phyloP scores from a whole-genome alignment of 2,113 vertebrate species.

The Euleptes europaea region DNA sequence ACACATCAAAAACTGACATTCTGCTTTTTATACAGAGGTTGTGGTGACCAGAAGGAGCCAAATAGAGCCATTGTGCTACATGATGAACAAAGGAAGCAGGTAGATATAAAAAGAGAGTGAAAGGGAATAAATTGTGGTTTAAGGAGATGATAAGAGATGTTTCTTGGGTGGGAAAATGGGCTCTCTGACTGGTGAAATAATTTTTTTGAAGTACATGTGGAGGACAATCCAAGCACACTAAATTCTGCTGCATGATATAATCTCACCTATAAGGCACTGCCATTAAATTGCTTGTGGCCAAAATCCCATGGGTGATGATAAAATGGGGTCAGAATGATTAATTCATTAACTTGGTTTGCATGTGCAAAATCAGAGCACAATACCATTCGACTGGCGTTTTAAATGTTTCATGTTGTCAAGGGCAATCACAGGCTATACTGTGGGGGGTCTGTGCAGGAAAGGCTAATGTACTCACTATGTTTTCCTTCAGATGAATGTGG shows the following conservation, averaged over 20 bases:
- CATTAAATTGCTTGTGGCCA: conserved; percentile 24
- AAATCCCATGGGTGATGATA: conserved; percentile 12
- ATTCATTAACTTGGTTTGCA: conserved; percentile 12
- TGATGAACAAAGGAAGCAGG: conserved; percentile 32
- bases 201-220: conserved; percentile 31
- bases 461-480: neutral
- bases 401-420: neutral
- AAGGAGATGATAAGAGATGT: conserved; percentile 53
- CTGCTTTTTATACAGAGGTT: conserved; percentile 21
- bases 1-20: conserved; percentile 15
- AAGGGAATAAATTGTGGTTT: conserved; percentile 42
- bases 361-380: neutral
- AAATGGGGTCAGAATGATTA: conserved; percentile 40
- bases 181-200: conserved; percentile 20
- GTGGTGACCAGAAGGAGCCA: conserved; percentile 45
- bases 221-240: conserved; percentile 38
- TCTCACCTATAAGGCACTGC: neutral
- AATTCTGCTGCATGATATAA: neutral
- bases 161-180: neutral
- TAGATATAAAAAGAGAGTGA: conserved; percentile 25
- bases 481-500: neutral
- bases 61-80: conserved; percentile 43
- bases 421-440: neutral
- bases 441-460: neutral
- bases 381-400: conserved; percentile 10